Conservation (phyloP, 2,888 invertebrate genomes). For the Zele albiditarsus region DNA sequence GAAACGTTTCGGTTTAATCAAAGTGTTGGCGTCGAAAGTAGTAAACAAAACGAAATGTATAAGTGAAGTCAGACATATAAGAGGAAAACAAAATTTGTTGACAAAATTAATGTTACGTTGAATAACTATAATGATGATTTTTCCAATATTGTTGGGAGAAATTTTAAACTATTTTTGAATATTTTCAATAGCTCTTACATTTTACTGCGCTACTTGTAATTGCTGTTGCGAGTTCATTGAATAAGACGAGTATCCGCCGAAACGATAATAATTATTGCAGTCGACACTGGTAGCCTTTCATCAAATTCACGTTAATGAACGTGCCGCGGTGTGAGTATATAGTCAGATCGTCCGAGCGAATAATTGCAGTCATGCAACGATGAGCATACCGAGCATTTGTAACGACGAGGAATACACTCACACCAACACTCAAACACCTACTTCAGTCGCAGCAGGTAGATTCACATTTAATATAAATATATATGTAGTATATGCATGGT, state of each 20-base stretch:
- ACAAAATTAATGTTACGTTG: background rate
- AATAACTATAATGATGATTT: background rate
- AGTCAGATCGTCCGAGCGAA: conserved; percentile 51
- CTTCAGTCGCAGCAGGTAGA: conserved; percentile 20
- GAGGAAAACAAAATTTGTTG: background rate
- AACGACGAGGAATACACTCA: conserved; percentile 26
- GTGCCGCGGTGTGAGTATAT: conserved; percentile 46
- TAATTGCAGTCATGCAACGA: conserved; percentile 55
- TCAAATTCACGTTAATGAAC: conserved; percentile 55
- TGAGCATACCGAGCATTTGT: conserved; percentile 46
- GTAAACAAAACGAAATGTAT: background rate
- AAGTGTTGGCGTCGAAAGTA: background rate
- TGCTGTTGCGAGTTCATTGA: conserved; percentile 20
- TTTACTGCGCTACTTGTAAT: conserved; percentile 12
- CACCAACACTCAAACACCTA: conserved; percentile 3
- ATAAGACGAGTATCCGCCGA: conserved; percentile 13
- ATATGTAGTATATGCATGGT: background rate
- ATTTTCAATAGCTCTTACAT: background rate
- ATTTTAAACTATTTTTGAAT: background rate
- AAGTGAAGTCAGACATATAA: too few relatives aligned
- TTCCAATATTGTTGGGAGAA: background rate
- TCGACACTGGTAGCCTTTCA: conserved; percentile 35
- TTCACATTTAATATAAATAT: background rate
- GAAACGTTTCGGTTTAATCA: conserved; percentile 19
- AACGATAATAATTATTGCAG: conserved; percentile 34